Percentiles rank a stretch among this genome's conserved stretches.
These are phyloP conservation scores for Nyctibius grandis DNA, from an alignment of 2,797 vertebrate species.

Conservation along the genomic window DNA sequence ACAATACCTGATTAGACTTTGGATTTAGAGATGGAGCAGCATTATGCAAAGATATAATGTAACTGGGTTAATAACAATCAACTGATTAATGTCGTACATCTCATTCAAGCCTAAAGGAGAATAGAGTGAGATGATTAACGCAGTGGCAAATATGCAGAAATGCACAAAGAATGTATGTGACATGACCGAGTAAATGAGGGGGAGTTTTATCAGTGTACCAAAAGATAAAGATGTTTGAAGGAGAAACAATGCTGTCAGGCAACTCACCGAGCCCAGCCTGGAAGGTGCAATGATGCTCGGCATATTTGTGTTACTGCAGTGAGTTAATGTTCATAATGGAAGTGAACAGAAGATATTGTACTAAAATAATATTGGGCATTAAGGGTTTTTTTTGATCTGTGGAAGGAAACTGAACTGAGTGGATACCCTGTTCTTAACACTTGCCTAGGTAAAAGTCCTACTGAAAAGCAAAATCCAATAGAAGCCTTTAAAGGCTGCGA, in stretches of 20 bases:
- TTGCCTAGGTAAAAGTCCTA: not conserved
- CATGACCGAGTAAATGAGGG: not conserved
- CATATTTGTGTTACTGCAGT: not conserved
- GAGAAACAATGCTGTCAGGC: not conserved
- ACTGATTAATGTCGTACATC: not conserved
- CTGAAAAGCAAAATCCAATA: not conserved
- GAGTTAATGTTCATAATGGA: not conserved
- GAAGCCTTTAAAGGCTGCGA: not conserved
- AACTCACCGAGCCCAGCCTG: not conserved
- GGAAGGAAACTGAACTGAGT: not conserved
- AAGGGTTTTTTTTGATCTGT: not conserved
- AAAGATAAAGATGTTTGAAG: not conserved
- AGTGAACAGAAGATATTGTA: not conserved
- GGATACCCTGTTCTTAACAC: rapidly evolving
- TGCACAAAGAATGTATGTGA: not conserved
- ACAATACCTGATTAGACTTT: not conserved
- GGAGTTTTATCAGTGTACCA: not conserved
- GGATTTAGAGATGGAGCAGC: conserved; percentile 24
- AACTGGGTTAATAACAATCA: conserved; percentile 44
- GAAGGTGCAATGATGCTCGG: rapidly evolving
- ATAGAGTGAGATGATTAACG: not conserved
- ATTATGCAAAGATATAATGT: not conserved
- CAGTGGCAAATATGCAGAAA: not conserved
- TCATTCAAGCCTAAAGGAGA: not conserved
- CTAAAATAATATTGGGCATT: not conserved